Evolutionary conservation across 2,113 vertebrate genomes (phyloP).

Genomic region (Arvicanthis niloticus): DNA sequence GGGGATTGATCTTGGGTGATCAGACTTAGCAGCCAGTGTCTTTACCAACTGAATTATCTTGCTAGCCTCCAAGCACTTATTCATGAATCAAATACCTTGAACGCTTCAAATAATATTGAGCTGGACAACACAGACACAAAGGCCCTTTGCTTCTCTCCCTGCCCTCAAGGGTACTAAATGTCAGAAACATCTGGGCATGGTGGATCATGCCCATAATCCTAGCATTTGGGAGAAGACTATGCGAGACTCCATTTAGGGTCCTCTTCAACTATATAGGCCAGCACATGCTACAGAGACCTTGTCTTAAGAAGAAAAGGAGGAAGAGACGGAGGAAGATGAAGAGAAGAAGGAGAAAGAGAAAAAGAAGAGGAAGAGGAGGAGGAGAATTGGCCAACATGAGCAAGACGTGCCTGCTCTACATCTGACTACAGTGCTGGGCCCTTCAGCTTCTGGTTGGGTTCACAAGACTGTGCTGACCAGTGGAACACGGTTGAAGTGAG

Average conservation of each 20-base stretch:
- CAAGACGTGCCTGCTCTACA: background rate
- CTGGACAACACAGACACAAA: background rate
- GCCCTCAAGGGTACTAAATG: background rate
- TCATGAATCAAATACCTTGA: background rate
- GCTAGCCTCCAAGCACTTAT: background rate
- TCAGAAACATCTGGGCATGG: background rate
- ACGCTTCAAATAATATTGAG: background rate
- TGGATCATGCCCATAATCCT: background rate
- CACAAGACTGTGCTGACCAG: too few species aligned
- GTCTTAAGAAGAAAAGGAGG: background rate
- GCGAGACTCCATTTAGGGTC: background rate
- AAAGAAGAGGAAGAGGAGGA: background rate
- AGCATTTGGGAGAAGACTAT: background rate
- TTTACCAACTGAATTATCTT: background rate
- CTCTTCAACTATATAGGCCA: background rate
- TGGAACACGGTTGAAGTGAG: background rate
- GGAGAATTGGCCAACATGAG: background rate
- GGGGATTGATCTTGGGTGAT: background rate
- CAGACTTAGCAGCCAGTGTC: background rate
- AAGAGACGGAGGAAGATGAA: background rate
- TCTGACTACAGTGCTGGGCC: background rate
- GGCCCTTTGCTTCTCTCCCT: background rate
- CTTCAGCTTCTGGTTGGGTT: background rate
- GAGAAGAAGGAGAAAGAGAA: background rate
- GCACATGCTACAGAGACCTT: background rate